These are phyloP conservation scores for Rhinophrynus dorsalis DNA, from an alignment of 2,797 vertebrate species.

Conservation along the genomic window DNA sequence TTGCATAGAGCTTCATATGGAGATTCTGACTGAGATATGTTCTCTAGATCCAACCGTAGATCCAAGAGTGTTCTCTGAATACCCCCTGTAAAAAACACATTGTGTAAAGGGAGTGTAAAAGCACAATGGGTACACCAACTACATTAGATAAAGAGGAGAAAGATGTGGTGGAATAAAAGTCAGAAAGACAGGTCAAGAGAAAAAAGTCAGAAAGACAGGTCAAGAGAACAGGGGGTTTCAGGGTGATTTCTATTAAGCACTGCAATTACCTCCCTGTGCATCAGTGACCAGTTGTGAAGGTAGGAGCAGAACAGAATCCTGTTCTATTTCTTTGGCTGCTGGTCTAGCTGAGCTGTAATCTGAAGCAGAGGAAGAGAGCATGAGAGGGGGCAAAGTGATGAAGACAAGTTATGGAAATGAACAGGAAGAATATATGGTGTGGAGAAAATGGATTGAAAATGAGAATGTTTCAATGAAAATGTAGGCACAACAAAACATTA, in stretches of 20 bases:
- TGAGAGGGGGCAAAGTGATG: no score
- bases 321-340: conserved; percentile 10
- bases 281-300: conserved; percentile 4
- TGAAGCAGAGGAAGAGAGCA: not conserved
- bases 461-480: no score
- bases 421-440: no score
- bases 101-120: not conserved
- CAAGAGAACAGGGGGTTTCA: no score
- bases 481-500: no score
- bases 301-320: not conserved
- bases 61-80: conserved; percentile 81
- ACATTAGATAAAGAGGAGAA: no score
- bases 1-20: conserved; percentile 92
- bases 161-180: no score
- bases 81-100: conserved; percentile 68
- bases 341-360: not conserved
- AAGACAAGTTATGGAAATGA: not conserved
- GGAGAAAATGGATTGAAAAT: no score
- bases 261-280: conserved; percentile 13
- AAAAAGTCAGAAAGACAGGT: no score
- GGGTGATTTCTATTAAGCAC: no score
- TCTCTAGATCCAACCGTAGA: conserved; percentile 77
- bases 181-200: no score
- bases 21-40: conserved; percentile 80
- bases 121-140: no score